Evolutionary conservation across 2,797 vertebrate species (phyloP).

Genomic region (Setipinna tenuifilis): DNA sequence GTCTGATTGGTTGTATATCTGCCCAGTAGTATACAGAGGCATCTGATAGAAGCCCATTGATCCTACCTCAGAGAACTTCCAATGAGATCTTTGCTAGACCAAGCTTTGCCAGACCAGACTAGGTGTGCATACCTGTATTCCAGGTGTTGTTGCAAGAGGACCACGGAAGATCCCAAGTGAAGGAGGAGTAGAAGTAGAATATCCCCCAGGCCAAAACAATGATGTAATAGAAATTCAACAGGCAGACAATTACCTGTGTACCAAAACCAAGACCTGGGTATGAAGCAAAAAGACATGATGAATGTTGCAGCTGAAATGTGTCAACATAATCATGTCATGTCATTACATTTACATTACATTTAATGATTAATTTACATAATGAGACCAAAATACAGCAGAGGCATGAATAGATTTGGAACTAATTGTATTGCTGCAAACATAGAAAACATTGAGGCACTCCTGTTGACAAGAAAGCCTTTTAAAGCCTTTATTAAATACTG

Average conservation of each 20-base stretch:
- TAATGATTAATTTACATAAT: no score
- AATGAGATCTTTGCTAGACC: no score
- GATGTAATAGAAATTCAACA: constrained; percentile 93
- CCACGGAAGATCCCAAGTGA: constrained; percentile 91
- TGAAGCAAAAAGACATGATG: background rate
- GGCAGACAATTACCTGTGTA: constrained; percentile 87
- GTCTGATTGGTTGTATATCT: no score
- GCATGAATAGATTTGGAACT: background rate
- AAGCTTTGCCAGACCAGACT: no score
- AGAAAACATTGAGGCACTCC: background rate
- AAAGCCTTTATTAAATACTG: background rate
- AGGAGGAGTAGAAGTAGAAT: constrained; percentile 91
- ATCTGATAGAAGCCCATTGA: no score
- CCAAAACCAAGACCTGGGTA: constrained; percentile 91
- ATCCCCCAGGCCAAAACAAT: constrained; percentile 93
- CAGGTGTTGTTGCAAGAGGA: constrained; percentile 91
- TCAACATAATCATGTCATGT: background rate
- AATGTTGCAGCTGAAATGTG: background rate
- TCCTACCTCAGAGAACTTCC: no score
- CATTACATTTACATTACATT: no score
- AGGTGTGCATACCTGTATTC: constrained; percentile 85
- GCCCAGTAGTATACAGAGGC: no score
- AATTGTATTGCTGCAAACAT: background rate
- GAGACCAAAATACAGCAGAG: background rate
- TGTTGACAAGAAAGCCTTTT: no score